Evolutionary conservation across 2,113 vertebrate species (phyloP).

Genomic region (Erythrolamprus reginae): DNA sequence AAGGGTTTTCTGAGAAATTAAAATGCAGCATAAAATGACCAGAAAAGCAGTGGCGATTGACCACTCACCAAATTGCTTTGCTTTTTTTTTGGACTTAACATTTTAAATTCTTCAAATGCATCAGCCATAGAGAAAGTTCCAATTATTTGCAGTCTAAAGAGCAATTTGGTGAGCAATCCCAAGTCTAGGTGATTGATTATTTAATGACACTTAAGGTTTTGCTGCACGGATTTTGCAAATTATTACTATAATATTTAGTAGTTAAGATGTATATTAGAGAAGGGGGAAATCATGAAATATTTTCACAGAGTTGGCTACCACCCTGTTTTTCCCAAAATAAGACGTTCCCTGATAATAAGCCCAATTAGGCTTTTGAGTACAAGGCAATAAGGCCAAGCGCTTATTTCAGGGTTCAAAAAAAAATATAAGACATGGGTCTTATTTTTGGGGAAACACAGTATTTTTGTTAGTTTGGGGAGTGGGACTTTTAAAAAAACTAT

Average conservation of each 20-base stretch:
- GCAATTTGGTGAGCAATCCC: neutral
- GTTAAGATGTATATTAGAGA: neutral
- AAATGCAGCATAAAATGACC: neutral
- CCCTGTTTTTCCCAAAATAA: no score
- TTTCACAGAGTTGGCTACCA: neutral
- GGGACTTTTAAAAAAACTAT: neutral
- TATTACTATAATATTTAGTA: neutral
- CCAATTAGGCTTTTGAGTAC: no score
- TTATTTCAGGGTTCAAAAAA: no score
- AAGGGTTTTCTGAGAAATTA: neutral
- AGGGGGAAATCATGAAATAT: neutral
- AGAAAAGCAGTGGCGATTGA: neutral
- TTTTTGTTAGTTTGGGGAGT: neutral
- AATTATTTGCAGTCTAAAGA: conserved; percentile 8
- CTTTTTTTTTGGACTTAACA: conserved; percentile 24
- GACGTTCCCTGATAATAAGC: no score
- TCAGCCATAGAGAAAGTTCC: conserved; percentile 18
- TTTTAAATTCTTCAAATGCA: neutral
- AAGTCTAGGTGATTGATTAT: neutral
- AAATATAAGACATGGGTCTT: no score
- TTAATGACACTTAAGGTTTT: neutral
- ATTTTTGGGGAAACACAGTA: no score
- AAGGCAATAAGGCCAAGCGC: no score
- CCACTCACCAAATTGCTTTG: neutral
- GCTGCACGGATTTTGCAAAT: neutral